Conservation (phyloP, 2,888 invertebrate genomes). For the Platycheirus rosarum region DNA sequence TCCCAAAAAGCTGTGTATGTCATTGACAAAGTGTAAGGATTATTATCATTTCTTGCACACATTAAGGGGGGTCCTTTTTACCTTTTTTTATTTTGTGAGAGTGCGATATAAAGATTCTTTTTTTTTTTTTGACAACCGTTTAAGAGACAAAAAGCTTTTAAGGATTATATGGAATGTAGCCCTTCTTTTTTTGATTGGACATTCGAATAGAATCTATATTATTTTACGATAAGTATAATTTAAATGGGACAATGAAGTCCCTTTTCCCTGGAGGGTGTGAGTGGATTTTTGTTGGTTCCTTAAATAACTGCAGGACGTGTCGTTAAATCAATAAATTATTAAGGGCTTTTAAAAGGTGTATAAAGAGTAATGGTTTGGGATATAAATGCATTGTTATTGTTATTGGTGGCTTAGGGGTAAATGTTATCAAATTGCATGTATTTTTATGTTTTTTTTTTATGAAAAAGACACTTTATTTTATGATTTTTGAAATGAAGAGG, state of each 20-base stretch:
- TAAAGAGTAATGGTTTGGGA: conserved; percentile 15
- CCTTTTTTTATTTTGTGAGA: conserved; percentile 37
- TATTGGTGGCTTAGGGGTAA: conserved; percentile 9
- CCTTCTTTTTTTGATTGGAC: conserved; percentile 34
- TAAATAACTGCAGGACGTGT: conserved; percentile 34
- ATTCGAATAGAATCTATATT: conserved; percentile 43
- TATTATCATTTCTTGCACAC: conserved; percentile 33
- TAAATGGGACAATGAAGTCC: conserved; percentile 67
- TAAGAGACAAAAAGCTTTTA: conserved; percentile 69
- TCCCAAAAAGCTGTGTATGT: conserved; percentile 28
- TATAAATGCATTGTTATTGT: conserved; percentile 45
- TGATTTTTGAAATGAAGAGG: not conserved
- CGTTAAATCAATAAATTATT: conserved; percentile 46
- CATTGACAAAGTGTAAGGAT: conserved; percentile 52
- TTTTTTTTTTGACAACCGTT: conserved; percentile 52
- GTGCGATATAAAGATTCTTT: conserved; percentile 45
- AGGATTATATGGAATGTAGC: conserved; percentile 53
- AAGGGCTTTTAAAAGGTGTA: conserved; percentile 12
- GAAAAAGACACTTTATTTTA: conserved; percentile 1
- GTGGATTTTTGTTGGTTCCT: conserved; percentile 5
- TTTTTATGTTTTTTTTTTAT: conserved; percentile 21
- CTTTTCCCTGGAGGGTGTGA: conserved; percentile 10
- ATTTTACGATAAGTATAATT: conserved; percentile 71
- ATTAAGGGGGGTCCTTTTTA: conserved; percentile 54
- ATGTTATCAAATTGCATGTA: conserved; percentile 33